These are phyloP conservation scores for Oryzaephilus surinamensis DNA, from an alignment of 1,140 invertebrate genomes.

Conservation along the genomic window DNA sequence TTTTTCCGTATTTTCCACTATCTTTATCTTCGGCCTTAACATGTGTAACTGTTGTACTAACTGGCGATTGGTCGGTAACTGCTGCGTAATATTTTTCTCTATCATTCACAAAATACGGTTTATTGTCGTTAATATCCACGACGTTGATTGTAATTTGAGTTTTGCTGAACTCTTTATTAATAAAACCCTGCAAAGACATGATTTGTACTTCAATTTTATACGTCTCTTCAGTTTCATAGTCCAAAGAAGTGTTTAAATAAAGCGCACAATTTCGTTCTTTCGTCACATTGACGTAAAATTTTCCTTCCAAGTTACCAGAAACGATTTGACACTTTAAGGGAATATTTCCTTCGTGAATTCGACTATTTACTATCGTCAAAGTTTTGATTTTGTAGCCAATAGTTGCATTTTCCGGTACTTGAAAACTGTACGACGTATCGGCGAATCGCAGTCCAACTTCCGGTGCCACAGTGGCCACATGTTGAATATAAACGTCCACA, in stretches of 20 bases:
- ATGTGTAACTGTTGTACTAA: constrained; percentile 64
- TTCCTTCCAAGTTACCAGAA: constrained; percentile 56
- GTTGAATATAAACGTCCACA: constrained; percentile 71
- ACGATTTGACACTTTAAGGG: constrained; percentile 65
- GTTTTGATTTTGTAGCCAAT: constrained; percentile 58
- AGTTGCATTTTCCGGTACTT: constrained; percentile 64
- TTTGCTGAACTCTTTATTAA: constrained; percentile 61
- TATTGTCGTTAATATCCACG: constrained; percentile 78
- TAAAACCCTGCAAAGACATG: constrained; percentile 61
- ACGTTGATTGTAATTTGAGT: constrained; percentile 72
- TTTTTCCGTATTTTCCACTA: constrained; percentile 64
- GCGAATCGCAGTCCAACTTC: constrained; percentile 70
- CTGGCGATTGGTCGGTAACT: constrained; percentile 54
- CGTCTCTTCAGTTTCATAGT: constrained; percentile 61
- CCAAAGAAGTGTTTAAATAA: constrained; percentile 54
- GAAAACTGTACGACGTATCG: constrained; percentile 69
- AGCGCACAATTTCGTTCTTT: constrained; percentile 71
- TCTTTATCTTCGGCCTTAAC: constrained; percentile 71
- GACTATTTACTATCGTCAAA: constrained; percentile 63
- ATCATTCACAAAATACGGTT: constrained; percentile 63
- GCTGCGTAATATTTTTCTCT: constrained; percentile 59
- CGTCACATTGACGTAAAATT: constrained; percentile 62
- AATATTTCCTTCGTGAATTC: constrained; percentile 49
- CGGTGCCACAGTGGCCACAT: constrained; percentile 53
- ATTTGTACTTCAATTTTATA: constrained; percentile 68